These are phyloP conservation scores for Scelioninae gen. 1 DNA, from an alignment of 2,888 invertebrate genomes.

Conservation along the genomic window DNA sequence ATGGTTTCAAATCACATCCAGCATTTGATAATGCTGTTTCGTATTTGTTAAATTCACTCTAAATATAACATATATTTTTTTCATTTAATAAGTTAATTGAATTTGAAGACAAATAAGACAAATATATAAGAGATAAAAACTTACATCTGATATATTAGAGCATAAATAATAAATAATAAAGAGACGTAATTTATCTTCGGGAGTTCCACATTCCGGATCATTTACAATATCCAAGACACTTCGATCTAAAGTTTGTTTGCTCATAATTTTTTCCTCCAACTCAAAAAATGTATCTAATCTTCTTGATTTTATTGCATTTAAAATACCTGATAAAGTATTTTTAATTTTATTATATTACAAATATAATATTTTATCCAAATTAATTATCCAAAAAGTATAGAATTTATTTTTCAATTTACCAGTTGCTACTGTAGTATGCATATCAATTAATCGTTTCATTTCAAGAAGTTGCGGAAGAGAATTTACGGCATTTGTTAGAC, in stretches of 20 bases:
- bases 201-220: conserved; percentile 93
- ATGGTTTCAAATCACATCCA: conserved; percentile 93
- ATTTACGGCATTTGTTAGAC: conserved; percentile 96
- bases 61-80: too few relatives aligned
- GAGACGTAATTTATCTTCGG: conserved; percentile 96
- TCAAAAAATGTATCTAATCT: conserved; percentile 98
- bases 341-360: not conserved
- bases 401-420: conserved; percentile 83
- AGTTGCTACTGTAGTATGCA: conserved; percentile 99
- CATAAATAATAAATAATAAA: conserved; percentile 97
- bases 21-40: conserved; percentile 91
- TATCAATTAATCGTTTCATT: conserved; percentile 98
- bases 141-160: conserved; percentile 89
- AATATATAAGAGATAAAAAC: not conserved
- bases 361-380: too few relatives aligned
- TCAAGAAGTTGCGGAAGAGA: conserved; percentile 98
- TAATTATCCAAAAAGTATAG: too few relatives aligned
- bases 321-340: conserved; percentile 86
- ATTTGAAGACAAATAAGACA: too few relatives aligned
- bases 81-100: too few relatives aligned
- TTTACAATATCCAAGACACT: conserved; percentile 94
- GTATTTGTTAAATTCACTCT: conserved; percentile 92
- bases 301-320: conserved; percentile 93
- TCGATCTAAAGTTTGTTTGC: conserved; percentile 92
- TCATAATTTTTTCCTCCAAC: conserved; percentile 98